A percentile compares a stretch with the other conserved stretches of the same genome.
Evolutionary conservation across 2,113 vertebrate species (phyloP).

Genomic region (Actenoides lindsayi): DNA sequence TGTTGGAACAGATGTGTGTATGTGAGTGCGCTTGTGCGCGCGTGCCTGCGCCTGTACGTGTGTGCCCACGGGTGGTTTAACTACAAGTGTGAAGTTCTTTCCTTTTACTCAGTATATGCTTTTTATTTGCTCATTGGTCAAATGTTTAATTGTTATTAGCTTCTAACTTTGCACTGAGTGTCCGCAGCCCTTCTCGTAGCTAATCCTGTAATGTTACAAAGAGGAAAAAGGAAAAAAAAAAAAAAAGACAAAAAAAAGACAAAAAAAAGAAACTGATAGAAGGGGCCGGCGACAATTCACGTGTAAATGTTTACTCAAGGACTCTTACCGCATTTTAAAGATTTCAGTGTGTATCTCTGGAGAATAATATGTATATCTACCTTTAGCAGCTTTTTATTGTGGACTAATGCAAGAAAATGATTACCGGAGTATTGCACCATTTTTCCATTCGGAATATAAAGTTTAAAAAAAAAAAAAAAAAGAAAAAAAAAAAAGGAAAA

Average conservation of each 20-base stretch:
- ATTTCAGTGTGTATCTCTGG: constrained; percentile 86
- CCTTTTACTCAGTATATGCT: constrained; percentile 77
- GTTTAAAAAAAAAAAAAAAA: constrained; percentile 63
- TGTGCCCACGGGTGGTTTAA: not conserved
- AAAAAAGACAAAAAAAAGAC: not conserved
- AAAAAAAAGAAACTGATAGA: constrained; percentile 75
- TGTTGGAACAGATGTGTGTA: constrained; percentile 32
- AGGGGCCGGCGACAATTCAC: constrained; percentile 90
- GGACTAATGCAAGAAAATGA: constrained; percentile 88
- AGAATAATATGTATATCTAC: constrained; percentile 90
- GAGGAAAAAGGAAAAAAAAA: not conserved
- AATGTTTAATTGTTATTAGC: constrained; percentile 83
- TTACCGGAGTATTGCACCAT: constrained; percentile 91
- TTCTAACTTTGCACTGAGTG: constrained; percentile 98
- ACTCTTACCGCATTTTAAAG: constrained; percentile 84
- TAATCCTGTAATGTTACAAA: constrained; percentile 76
- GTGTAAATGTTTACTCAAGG: constrained; percentile 99
- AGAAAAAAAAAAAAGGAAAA: constrained; percentile 19
- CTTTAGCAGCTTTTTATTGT: constrained; percentile 94
- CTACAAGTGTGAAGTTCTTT: constrained; percentile 63
- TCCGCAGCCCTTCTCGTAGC: constrained; percentile 89
- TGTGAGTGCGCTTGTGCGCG: not conserved
- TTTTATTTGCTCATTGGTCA: constrained; percentile 80
- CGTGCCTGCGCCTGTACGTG: not conserved
- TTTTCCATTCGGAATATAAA: constrained; percentile 83